Base-by-base conservation (phyloP, 2,113 vertebrate genomes). In the Elaphurus davidianus region DNA sequence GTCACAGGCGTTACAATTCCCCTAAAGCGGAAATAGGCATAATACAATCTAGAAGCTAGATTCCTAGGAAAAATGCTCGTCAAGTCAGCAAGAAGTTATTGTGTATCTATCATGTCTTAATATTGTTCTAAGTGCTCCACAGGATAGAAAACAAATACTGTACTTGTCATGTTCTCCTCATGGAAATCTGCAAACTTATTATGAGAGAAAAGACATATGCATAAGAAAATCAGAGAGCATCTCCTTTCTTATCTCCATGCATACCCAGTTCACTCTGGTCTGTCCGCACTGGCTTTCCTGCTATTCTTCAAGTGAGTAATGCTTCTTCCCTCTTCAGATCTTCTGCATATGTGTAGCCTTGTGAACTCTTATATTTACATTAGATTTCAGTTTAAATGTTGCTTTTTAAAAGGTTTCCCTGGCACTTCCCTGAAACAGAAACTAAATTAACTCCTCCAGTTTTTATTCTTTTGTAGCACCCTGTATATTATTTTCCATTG, bases 81-180 rank as follows among this genome's bases (percentile, higher is more conserved):
- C 81, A 95, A 87, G 59, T 95, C 91, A 97, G 62, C 82, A 97
- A 97, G 93, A 95, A 89, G 91, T 95, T 97, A 87, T 55, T 95
- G 86, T 95, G 92, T 87, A 95, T 47, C 76, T 97, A 76, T 91
- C 93, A 93, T 76, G 33, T 95, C 47, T 84, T 91, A 93, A 95
- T 91, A 96, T 87, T 95, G 57, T 93, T 96, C 57, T 86, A 96
- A 94, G 78, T 11, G 21, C 30, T 95, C 71, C 62, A 47, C 23
- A 74, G 87, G 36, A 93, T 90, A 93, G 54, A 97, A 98, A 96
- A 95, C 88, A 87, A 94, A 96, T 54, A 97, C 47, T 67, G 27
- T 83, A 67, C 87, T 81, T 94, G 50, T 60, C 45, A 84, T 81
- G 21, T 67, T 97, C 88, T 89, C 36, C 92, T 95, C 40, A 10